Evolutionary conservation across 2,797 vertebrate genomes (phyloP).

Genomic region (Chelon labrosus): DNA sequence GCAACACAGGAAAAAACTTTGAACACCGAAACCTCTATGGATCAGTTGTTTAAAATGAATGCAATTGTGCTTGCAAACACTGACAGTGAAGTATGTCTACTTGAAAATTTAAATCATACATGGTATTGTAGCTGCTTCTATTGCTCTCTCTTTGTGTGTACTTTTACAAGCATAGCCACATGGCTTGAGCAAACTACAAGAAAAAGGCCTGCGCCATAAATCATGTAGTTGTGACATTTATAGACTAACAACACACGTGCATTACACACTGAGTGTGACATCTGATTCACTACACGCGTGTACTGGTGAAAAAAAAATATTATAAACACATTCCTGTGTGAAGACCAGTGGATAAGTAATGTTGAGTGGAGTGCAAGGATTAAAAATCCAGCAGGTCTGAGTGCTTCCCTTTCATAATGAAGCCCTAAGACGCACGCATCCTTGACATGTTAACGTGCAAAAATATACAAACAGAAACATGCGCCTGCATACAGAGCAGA

Average conservation of each 20-base stretch:
- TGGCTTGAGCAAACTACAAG: constrained; percentile 43
- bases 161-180: constrained; percentile 48
- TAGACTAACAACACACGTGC: constrained; percentile 58
- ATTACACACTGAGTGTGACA: constrained; percentile 57
- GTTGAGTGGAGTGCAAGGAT: constrained; percentile 53
- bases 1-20: constrained; percentile 18
- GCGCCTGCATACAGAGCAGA: constrained; percentile 21
- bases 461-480: constrained; percentile 38
- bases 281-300: constrained; percentile 49
- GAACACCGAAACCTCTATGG: not conserved
- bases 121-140: not conserved
- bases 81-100: not conserved
- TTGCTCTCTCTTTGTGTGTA: constrained; percentile 31
- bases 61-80: not conserved
- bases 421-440: constrained; percentile 37
- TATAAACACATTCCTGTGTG: constrained; percentile 76
- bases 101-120: not conserved
- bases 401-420: constrained; percentile 30
- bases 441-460: constrained; percentile 43
- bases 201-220: constrained; percentile 49
- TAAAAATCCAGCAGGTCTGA: constrained; percentile 49
- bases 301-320: constrained; percentile 76
- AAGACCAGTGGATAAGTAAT: constrained; percentile 42
- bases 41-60: constrained; percentile 7
- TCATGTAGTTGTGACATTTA: constrained; percentile 67